A percentile compares a stretch with the other conserved stretches of the same genome.
These are phyloP conservation scores for Acanthaster planci DNA, from an alignment of 35 echinoderm and acorn worm species.

Conservation along the genomic window DNA sequence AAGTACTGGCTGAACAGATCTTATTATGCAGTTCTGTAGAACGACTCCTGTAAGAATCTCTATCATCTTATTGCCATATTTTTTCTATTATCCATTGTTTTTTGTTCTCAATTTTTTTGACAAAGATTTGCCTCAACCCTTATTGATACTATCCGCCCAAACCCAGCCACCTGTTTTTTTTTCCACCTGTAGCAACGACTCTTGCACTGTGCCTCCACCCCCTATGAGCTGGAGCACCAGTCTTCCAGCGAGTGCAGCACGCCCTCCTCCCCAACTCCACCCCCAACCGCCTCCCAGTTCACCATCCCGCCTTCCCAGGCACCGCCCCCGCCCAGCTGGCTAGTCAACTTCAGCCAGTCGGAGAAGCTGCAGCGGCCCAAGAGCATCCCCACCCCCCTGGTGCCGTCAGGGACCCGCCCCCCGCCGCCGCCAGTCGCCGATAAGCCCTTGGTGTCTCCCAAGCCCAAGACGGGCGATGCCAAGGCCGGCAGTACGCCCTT, in stretches of 20 bases:
- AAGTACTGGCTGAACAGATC: no score
- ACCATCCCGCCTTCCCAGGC: slow-evolving; percentile 48
- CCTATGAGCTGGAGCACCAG: slow-evolving; percentile 14
- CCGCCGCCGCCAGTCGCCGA: slow-evolving; percentile 23
- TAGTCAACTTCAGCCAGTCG: slow-evolving; percentile 18
- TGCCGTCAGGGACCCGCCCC: slow-evolving; percentile 49
- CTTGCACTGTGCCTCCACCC: background rate
- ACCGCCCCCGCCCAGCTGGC: slow-evolving; percentile 46
- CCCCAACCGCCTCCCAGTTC: slow-evolving; percentile 31
- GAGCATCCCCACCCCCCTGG: slow-evolving; percentile 57
- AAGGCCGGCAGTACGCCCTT: background rate
- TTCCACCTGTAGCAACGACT: slow-evolving; percentile 22
- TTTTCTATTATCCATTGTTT: no score
- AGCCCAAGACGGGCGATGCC: background rate
- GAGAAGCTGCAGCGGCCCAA: slow-evolving; percentile 50
- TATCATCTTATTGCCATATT: no score
- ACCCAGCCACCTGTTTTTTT: background rate
- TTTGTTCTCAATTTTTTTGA: no score
- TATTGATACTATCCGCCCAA: no score
- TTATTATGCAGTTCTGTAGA: no score
- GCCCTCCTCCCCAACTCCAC: slow-evolving; percentile 66
- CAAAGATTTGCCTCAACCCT: no score
- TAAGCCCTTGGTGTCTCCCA: slow-evolving; percentile 4
- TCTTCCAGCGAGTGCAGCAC: slow-evolving; percentile 92
- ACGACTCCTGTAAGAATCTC: no score